Percentiles rank a stretch among this genome's conserved stretches.
These are phyloP conservation scores for Chrysopilus asiliformis DNA, from an alignment of 2,888 invertebrate species.

Conservation along the genomic window DNA sequence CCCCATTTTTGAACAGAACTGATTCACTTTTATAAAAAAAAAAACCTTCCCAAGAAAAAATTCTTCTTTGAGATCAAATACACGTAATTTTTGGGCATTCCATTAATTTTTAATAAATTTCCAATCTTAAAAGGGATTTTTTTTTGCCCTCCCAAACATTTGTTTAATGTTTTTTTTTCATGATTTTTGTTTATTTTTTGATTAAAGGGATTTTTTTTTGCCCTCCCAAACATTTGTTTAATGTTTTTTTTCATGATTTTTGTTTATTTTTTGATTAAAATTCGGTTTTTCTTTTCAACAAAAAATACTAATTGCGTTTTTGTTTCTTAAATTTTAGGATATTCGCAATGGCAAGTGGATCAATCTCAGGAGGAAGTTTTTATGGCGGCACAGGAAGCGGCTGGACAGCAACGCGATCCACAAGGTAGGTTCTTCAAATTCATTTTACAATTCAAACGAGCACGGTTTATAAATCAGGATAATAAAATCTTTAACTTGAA, in stretches of 20 bases:
- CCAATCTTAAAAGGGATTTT: not conserved
- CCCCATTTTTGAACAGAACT: too few relatives aligned
- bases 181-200: conserved; percentile 3
- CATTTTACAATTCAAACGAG: conserved; percentile 5
- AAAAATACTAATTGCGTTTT: conserved; percentile 7
- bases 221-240: not conserved
- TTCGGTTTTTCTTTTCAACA: not conserved
- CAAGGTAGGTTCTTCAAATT: conserved; percentile 59
- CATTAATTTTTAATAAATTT: too few relatives aligned
- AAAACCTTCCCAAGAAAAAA: too few relatives aligned
- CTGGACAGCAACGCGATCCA: conserved; percentile 63
- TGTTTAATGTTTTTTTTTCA: conserved; percentile 1
- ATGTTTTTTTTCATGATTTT: conserved; percentile 2
- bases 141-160: not conserved
- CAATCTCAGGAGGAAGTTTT: conserved; percentile 75
- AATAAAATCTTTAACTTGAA: not conserved
- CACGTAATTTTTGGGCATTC: too few relatives aligned
- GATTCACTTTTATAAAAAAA: too few relatives aligned
- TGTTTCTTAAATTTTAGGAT: conserved; percentile 44
- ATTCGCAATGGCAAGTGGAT: conserved; percentile 74
- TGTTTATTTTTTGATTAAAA: too few relatives aligned
- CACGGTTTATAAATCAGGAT: conserved; percentile 13
- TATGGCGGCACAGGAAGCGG: conserved; percentile 68
- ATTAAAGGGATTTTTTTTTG: not conserved
- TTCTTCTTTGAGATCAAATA: too few relatives aligned